These are phyloP conservation scores for Ptilodon capucinus DNA, from an alignment of 2,888 invertebrate genomes.

Conservation along the genomic window DNA sequence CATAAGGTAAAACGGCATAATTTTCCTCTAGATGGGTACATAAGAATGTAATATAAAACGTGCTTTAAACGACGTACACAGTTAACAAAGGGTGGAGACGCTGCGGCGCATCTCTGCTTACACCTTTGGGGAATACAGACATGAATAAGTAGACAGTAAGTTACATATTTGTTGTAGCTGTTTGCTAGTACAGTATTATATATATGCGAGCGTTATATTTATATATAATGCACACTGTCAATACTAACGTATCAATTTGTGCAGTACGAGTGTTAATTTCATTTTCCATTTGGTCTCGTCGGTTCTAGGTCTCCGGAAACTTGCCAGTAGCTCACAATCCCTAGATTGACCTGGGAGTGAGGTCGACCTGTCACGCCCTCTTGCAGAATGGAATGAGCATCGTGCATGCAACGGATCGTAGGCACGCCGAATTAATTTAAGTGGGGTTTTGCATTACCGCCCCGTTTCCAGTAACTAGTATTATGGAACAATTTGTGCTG, in stretches of 20 bases:
- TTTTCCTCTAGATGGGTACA: no score
- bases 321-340: conserved; percentile 27
- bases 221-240: no score
- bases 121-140: no score
- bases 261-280: neutral
- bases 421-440: conserved; percentile 55
- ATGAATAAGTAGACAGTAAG: no score
- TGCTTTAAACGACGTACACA: no score
- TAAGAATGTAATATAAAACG: no score
- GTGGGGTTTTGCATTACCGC: conserved; percentile 51
- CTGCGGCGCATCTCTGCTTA: no score
- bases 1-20: no score
- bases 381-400: conserved; percentile 49
- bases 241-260: neutral
- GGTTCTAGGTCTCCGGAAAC: conserved; percentile 18
- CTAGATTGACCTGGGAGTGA: conserved; percentile 54
- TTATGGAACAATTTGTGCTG: neutral
- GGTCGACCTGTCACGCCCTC: conserved; percentile 70
- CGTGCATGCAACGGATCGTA: conserved; percentile 59
- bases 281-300: neutral
- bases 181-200: no score
- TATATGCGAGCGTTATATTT: no score
- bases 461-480: conserved; percentile 14
- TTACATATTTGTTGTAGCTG: no score
- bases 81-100: no score